A percentile compares a stretch with the other conserved stretches of the same genome.
These are phyloP conservation scores for Triplophysa siluroides DNA, from an alignment of 2,113 vertebrate genomes.

Conservation along the genomic window DNA sequence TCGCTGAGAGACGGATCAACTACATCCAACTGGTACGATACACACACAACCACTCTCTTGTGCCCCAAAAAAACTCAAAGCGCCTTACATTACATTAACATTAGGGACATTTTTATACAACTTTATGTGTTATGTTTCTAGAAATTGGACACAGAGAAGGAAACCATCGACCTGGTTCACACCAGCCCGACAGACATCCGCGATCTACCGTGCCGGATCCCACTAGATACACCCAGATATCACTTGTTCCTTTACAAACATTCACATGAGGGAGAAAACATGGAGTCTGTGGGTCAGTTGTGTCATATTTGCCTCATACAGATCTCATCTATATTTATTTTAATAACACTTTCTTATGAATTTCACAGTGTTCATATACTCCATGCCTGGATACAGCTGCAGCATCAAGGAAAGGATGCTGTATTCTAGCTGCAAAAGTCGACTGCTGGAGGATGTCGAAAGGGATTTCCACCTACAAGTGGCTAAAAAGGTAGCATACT, in stretches of 20 bases:
- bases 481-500: constrained; percentile 85
- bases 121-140: constrained; percentile 52
- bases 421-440: constrained; percentile 98
- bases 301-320: not conserved
- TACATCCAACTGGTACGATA: constrained; percentile 90
- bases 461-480: constrained; percentile 90
- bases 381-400: constrained; percentile 97
- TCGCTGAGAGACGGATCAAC: constrained; percentile 86
- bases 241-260: constrained; percentile 98
- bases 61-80: not conserved
- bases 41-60: not conserved
- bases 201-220: constrained; percentile 87
- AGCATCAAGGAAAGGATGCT: constrained; percentile 98
- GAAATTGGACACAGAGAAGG: constrained; percentile 89
- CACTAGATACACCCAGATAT: constrained; percentile 90
- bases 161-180: constrained; percentile 93
- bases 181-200: constrained; percentile 83
- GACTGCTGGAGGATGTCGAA: constrained; percentile 90
- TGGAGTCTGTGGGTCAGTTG: constrained; percentile 90
- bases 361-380: constrained; percentile 94
- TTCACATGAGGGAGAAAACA: constrained; percentile 88
- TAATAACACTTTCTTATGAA: not conserved
- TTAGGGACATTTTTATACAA: no score
- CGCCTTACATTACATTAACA: not conserved
- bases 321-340: not conserved